Conservation (phyloP, 2,113 vertebrate genomes). For the Xenotilapia caudafasciata region DNA sequence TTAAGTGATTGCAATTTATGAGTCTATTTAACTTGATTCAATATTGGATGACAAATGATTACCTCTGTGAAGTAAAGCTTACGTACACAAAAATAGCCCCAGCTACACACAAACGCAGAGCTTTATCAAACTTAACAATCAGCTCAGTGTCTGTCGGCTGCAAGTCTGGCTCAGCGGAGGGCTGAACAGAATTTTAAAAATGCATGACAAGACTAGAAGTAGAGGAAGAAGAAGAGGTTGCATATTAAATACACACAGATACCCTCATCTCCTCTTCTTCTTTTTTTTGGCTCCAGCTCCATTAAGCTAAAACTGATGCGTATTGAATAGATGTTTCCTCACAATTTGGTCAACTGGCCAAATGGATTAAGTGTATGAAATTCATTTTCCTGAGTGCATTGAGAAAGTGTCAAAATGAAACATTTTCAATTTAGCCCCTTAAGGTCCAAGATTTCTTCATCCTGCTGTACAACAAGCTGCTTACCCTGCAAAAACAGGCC, state of each 20-base stretch:
- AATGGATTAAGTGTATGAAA: constrained; percentile 46
- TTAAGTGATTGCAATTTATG: constrained; percentile 65
- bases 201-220: constrained; percentile 30
- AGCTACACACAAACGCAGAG: background rate
- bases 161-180: constrained; percentile 29
- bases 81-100: constrained; percentile 19
- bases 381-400: constrained; percentile 50
- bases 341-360: constrained; percentile 45
- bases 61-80: constrained; percentile 40
- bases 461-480: constrained; percentile 45
- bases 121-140: constrained; percentile 54
- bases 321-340: constrained; percentile 30
- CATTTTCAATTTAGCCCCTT: constrained; percentile 47
- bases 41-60: constrained; percentile 58
- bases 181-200: constrained; percentile 59
- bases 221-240: background rate
- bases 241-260: constrained; percentile 28
- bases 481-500: constrained; percentile 53
- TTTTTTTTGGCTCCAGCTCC: background rate
- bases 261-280: background rate
- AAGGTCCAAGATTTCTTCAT: constrained; percentile 35
- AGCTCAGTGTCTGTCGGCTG: constrained; percentile 44
- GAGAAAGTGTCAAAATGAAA: constrained; percentile 57
- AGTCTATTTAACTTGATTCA: constrained; percentile 58
- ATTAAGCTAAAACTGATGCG: constrained; percentile 36